Base-by-base conservation (phyloP, 2,797 vertebrate species). In the Aeoliscus strigatus region DNA sequence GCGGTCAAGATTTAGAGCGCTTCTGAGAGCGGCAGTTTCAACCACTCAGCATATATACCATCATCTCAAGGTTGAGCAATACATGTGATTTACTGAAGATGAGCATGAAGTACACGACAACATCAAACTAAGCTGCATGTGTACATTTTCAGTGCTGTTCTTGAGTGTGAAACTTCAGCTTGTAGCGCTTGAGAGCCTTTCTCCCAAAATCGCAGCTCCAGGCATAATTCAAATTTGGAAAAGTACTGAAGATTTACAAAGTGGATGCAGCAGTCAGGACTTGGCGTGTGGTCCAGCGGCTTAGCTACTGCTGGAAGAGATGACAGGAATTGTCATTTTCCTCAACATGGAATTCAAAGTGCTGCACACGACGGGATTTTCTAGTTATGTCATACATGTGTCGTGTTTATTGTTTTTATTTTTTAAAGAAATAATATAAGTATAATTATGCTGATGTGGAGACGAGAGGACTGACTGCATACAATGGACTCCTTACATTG, bases 261-360 rank as follows among this genome's bases (percentile, higher is more conserved):
- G 40, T 39, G 58, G 50, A 53, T 64, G 33, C 50, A 39, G 31
- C 14, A 48, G 21, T 18, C 8, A 1, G 26, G 18, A 30, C 28
- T 50, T 45, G 16, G 30, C 42, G 31, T 47, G 27, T 49, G 27
- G 29, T 58, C 28, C 34, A 39, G 18, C 27, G 44, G 17, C 67
- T 75, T 54, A 54, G 31, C 61, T 16, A 5, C 28, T 42, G 17
- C 38, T 42, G 47, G 39, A 61, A 46, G 37, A 45, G 43, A 56
- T 55, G 10, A 25, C 31, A 27, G 38, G 7, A 34, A 38, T 27
- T 48, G n/a, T 21, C 31, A 62, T 39, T 43, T 42, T 6, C 24
- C 23, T 47, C 15, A 42, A 18, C 16, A 44, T 25, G 37, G 27
- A 31, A 24, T 53, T 35, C 50, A 27, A 42, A 41, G 39, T 39